Percentiles rank a stretch among this genome's conserved stretches.
phyloP scores from a whole-genome alignment of 2,797 vertebrate species.

The Melanotaenia boesemani region DNA sequence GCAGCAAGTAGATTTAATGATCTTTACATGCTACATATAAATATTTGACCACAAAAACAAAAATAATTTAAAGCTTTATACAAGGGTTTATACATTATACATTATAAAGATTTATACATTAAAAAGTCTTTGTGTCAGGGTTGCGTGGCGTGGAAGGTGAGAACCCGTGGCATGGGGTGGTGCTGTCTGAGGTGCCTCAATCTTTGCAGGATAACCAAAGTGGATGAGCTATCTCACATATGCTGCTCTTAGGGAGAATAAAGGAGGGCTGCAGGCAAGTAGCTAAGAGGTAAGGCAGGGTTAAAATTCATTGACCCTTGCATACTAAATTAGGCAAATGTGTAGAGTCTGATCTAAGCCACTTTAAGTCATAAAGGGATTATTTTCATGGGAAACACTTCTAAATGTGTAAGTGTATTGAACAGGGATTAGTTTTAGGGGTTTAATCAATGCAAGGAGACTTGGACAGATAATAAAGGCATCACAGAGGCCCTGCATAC shows the following conservation, averaged over 20 bases:
- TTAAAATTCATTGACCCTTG: slow-evolving; percentile 22
- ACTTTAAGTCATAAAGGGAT: slow-evolving; percentile 19
- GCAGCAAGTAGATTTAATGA: too few relatives aligned
- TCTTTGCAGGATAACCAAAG: not conserved
- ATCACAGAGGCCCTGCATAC: not conserved
- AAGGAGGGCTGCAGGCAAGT: not conserved
- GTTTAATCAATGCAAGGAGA: not conserved
- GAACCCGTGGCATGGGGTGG: too few relatives aligned
- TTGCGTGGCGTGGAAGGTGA: too few relatives aligned
- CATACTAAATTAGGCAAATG: slow-evolving; percentile 3
- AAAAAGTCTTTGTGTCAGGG: too few relatives aligned
- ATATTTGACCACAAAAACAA: too few relatives aligned
- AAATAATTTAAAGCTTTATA: too few relatives aligned
- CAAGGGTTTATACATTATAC: too few relatives aligned
- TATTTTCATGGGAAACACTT: slow-evolving; percentile 19
- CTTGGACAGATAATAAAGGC: not conserved
- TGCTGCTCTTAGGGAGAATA: not conserved
- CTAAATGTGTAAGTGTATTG: slow-evolving; percentile 11
- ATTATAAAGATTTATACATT: too few relatives aligned
- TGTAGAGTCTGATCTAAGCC: slow-evolving; percentile 2
- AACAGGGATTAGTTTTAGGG: slow-evolving; percentile 2
- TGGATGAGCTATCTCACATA: not conserved
- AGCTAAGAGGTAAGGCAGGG: not conserved
- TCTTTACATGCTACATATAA: too few relatives aligned
- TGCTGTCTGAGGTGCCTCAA: not conserved